A percentile compares a stretch with the other conserved stretches of the same genome.
phyloP scores from a whole-genome alignment of 2,797 vertebrate genomes.

The Gephyroberyx darwinii region DNA sequence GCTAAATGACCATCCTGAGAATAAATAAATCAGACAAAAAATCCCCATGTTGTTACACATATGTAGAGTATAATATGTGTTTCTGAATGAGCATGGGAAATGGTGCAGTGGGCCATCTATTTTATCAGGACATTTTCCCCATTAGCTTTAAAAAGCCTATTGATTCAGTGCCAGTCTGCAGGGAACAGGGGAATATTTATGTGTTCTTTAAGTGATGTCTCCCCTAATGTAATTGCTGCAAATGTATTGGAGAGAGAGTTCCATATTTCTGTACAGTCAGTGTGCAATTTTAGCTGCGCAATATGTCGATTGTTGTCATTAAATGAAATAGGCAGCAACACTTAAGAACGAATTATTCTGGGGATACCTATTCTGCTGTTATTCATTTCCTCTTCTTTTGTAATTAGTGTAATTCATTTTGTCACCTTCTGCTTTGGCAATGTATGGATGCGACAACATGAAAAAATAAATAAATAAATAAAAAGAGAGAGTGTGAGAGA shows the following conservation, averaged over 20 bases:
- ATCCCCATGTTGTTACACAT: too few species aligned
- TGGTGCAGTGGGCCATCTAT: constrained; percentile 1
- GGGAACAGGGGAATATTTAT: constrained; percentile 83
- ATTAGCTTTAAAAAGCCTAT: constrained; percentile 59
- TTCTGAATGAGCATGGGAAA: neutral
- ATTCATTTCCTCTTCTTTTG: neutral
- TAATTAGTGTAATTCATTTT: neutral
- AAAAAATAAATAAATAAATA: too few species aligned
- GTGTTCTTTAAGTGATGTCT: constrained; percentile 73
- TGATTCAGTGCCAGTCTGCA: constrained; percentile 71
- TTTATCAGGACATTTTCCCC: neutral
- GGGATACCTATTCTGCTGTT: neutral
- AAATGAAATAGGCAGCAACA: neutral
- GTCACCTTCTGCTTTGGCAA: neutral
- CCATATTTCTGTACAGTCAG: neutral
- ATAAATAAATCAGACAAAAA: too few species aligned
- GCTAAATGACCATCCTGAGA: too few species aligned
- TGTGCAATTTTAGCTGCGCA: neutral
- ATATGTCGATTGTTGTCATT: constrained; percentile 14
- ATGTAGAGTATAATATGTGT: neutral
- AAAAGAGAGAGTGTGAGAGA: too few species aligned
- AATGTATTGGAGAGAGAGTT: constrained; percentile 71
- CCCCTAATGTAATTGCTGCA: constrained; percentile 83
- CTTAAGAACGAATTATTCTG: neutral
- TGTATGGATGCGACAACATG: too few species aligned